Evolutionary conservation across 2,113 vertebrate species (phyloP), one percentile per base, ranked within the genome.

Genomic region (Damaliscus lunatus): DNA sequence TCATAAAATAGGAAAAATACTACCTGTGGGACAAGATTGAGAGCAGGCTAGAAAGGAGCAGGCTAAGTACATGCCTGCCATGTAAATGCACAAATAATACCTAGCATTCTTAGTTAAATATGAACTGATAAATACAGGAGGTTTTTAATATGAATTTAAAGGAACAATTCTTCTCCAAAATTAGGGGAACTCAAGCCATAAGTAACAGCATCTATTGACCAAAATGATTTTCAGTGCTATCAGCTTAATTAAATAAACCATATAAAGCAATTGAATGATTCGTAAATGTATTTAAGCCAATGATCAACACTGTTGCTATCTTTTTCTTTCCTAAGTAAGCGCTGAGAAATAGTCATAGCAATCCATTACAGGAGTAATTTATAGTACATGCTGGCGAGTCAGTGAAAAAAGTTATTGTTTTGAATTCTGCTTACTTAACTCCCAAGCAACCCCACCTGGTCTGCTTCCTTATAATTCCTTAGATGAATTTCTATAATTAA

Each of bases 401-500:
- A 50, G 27, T 4, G 50, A 2, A 53, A 92, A 77, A 11, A 21
- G 14, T 36, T 88, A 74, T 21, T 89, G 15, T 81, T 95, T 71
- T 89, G 53, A 78, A 71, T 90, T 84, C 67, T 80, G 64, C 64
- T 67, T 84, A 19, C 31, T 86, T 52, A 82, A 87, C 31, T 81
- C 16, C 46, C 29, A 86, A 90, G 50, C n/a, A 60, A 55, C 25
- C 12, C 16, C 10, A 43, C 7, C 40, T 62, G 81, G 16, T 60
- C 83, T 64, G 33, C 3, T 29, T 48, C 74, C 31, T 93, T 52
- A 1, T 88, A 31, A 78, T 1, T 83, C 62, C 55, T 60, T 89
- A 90, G 40, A 93, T 97, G 15, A 97, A 77, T 78, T 13, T 88
- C 71, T 96, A 23, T 82, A 74, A 97, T 91, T 97, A 89, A 21